Conservation (phyloP, 2,888 invertebrate species). For the Orchestes rusci region DNA sequence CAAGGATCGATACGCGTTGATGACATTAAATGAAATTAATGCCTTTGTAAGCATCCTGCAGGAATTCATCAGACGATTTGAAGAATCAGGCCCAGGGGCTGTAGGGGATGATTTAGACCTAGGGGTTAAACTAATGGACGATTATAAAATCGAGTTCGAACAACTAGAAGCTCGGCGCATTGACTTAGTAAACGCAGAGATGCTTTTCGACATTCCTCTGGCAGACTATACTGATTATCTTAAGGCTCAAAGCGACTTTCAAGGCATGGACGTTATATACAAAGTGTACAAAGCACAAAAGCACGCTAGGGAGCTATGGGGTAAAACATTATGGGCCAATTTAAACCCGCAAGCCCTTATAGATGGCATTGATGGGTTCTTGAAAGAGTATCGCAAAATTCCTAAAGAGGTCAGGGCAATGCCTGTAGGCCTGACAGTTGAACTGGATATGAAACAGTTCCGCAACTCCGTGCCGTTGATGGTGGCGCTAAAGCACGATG, state of each 20-base stretch:
- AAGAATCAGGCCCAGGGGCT: constrained; percentile 69
- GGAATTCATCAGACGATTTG: constrained; percentile 67
- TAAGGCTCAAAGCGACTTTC: constrained; percentile 55
- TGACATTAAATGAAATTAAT: constrained; percentile 69
- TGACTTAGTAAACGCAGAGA: constrained; percentile 65
- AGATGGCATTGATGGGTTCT: constrained; percentile 79
- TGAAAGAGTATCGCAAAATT: constrained; percentile 70
- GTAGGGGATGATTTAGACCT: constrained; percentile 70
- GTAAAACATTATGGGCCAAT: constrained; percentile 77
- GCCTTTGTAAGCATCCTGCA: constrained; percentile 56
- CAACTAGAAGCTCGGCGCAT: constrained; percentile 59
- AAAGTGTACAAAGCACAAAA: constrained; percentile 73
- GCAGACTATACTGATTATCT: constrained; percentile 75
- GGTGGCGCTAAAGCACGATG: constrained; percentile 86
- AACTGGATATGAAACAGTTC: constrained; percentile 83
- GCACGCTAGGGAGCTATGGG: constrained; percentile 55
- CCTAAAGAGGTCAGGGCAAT: constrained; percentile 55
- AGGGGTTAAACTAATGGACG: constrained; percentile 65
- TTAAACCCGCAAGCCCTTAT: constrained; percentile 75
- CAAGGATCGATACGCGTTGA: constrained; percentile 78
- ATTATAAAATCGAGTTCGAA: constrained; percentile 58
- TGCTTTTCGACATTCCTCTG: constrained; percentile 79
- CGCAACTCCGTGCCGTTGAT: constrained; percentile 81
- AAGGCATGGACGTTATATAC: constrained; percentile 64
- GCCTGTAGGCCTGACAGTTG: constrained; percentile 61